Evolutionary conservation across 2,797 vertebrate genomes (phyloP).

Genomic region (Knipowitschia caucasica): DNA sequence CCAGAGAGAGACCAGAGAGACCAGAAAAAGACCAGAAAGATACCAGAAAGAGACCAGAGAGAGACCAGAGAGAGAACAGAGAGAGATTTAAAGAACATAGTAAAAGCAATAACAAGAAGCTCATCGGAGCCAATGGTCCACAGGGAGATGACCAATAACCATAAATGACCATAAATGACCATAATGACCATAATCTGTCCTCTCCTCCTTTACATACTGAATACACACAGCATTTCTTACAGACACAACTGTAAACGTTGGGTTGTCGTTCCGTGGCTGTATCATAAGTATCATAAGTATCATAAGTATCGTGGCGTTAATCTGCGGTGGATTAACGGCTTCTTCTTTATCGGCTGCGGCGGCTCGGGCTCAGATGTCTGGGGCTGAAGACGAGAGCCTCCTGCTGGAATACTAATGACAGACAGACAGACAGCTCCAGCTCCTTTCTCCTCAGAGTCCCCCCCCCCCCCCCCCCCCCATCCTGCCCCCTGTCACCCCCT

Average conservation of each 20-base stretch:
- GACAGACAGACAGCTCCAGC: slow-evolving; percentile 72
- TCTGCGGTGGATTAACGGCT: slow-evolving; percentile 99
- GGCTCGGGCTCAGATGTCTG: slow-evolving; percentile 95
- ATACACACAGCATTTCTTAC: too few relatives aligned
- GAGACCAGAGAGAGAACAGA: too few relatives aligned
- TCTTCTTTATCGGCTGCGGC: slow-evolving; percentile 98
- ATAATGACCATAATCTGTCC: slow-evolving; percentile 75
- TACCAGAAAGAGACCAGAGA: too few relatives aligned
- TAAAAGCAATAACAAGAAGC: too few relatives aligned
- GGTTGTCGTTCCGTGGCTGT: slow-evolving; percentile 91
- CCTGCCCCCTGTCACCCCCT: slow-evolving; percentile 62
- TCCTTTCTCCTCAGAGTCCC: slow-evolving; percentile 43
- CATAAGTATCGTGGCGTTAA: slow-evolving; percentile 97
- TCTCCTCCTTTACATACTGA: slow-evolving; percentile 23
- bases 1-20: too few relatives aligned
- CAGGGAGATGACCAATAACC: too few relatives aligned
- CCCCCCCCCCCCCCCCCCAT: slow-evolving; percentile 43
- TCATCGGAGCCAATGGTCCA: too few relatives aligned
- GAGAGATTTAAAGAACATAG: too few relatives aligned
- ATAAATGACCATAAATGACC: too few relatives aligned
- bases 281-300: slow-evolving; percentile 96
- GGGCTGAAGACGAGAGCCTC: slow-evolving; percentile 88
- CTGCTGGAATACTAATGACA: slow-evolving; percentile 96
- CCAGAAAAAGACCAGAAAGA: too few relatives aligned
- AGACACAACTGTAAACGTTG: too few relatives aligned